Percentiles rank a stretch among this genome's conserved stretches.
These are phyloP conservation scores for Eupelmus urozonus DNA, from an alignment of 2,888 invertebrate genomes.

Conservation along the genomic window DNA sequence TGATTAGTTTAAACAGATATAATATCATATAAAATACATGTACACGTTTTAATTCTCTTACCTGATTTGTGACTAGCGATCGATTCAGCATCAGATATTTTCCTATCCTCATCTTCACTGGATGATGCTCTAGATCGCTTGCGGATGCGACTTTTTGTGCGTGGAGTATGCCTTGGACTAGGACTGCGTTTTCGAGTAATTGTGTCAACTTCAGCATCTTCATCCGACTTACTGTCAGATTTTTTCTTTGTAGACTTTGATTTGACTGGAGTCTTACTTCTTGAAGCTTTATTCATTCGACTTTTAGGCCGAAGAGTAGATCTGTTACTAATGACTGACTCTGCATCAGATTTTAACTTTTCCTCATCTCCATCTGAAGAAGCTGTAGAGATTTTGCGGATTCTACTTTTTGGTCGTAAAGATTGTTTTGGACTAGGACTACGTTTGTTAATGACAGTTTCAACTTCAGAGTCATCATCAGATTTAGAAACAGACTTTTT, in stretches of 20 bases:
- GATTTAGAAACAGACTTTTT: background rate
- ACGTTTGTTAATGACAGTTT: background rate
- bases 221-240: background rate
- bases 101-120: background rate
- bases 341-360: constrained; percentile 6
- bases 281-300: constrained; percentile 11
- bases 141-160: too few relatives aligned
- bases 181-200: background rate
- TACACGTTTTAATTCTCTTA: constrained; percentile 14
- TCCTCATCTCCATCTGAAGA: constrained; percentile 31
- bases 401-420: constrained; percentile 22
- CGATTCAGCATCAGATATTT: constrained; percentile 24
- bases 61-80: constrained; percentile 10
- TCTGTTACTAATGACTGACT: too few relatives aligned
- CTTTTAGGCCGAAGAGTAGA: constrained; percentile 18
- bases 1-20: too few relatives aligned
- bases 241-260: background rate
- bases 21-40: too few relatives aligned
- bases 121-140: too few relatives aligned
- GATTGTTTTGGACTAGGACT: constrained; percentile 7
- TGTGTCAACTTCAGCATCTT: background rate
- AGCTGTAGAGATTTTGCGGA: constrained; percentile 27
- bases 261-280: constrained; percentile 26
- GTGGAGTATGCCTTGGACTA: too few relatives aligned
- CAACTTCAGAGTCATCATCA: constrained; percentile 4